Evolutionary conservation across 53 echinoderm and acorn worm genomes (phyloP), one percentile per base, ranked within the genome.

Genomic region (Hippasteria phrygiana): DNA sequence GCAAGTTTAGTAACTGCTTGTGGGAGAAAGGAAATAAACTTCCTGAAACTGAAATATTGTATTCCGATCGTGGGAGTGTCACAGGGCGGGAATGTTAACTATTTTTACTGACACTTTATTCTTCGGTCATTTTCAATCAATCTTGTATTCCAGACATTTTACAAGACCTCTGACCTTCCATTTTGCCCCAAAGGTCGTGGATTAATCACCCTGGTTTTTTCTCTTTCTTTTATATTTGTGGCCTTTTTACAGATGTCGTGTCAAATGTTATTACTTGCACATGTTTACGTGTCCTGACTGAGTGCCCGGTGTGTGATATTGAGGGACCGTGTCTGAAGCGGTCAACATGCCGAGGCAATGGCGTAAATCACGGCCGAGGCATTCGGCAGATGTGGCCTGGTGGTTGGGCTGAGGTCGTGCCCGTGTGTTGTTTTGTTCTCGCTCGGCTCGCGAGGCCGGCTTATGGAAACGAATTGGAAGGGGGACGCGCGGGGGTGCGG

Each of bases 361-460:
- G 69, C 71, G 85, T 85, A 85, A 85, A 85, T 85, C 85, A 85
- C 85, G 85, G 85, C 53, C 35, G 38, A n/a, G 37, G 43, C 50
- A 36, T 35, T 85, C 85, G 71, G 38, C 70, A 69, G 53, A 69
- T 50, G 71, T 82, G 82, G 82, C 69, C 85, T 71, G 85, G 71
- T 85, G 69, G 53, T 69, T 69, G 7, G 16, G 29, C 39, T 48
- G 33, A 28, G 43, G 33, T 32, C 18, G 43, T 59, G n/a, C 1
- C 6, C 26, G n/a, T 59, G 59, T 20, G 0, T 12, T 22, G 24
- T 26, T 26, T 3, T 26, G n/a, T 59, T 26, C 20, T 26, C 59
- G 26, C 3, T 24, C n/a, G n/a, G n/a, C n/a, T n/a, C n/a, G n/a
- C n/a, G n/a, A 24, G 18, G 6, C 45, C 24, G 64, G 43, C 31